phyloP scores from a whole-genome alignment of 2,113 vertebrate species.

The Atherinomorus stipes region DNA sequence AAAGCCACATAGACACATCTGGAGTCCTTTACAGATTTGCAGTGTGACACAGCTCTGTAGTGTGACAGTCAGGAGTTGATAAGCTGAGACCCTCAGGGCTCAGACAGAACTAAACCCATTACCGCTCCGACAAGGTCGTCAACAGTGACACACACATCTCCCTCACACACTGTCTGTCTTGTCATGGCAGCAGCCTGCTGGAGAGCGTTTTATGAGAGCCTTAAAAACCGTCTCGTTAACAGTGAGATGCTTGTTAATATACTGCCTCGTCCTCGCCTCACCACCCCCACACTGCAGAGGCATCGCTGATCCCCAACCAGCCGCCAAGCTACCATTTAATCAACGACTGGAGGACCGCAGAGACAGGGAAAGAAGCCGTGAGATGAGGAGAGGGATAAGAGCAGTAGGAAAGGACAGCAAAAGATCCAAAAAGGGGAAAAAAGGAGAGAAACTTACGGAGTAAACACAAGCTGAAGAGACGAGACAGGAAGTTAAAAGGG shows the following conservation, averaged over 20 bases:
- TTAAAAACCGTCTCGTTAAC: conserved; percentile 58
- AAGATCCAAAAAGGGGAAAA: neutral
- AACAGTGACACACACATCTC: conserved; percentile 21
- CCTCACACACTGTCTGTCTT: neutral
- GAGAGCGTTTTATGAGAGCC: conserved; percentile 43
- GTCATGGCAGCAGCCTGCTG: conserved; percentile 17
- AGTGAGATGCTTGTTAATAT: conserved; percentile 56
- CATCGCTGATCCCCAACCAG: conserved; percentile 35
- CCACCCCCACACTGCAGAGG: conserved; percentile 39
- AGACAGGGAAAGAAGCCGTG: neutral
- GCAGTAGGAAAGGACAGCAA: neutral
- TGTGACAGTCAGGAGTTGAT: conserved; percentile 49
- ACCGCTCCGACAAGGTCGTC: conserved; percentile 50
- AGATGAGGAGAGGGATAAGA: conserved; percentile 1
- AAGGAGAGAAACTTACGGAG: conserved; percentile 14
- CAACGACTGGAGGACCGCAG: conserved; percentile 29
- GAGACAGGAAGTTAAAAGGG: neutral
- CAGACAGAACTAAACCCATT: conserved; percentile 38
- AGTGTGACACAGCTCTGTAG: conserved; percentile 2
- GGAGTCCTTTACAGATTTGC: neutral
- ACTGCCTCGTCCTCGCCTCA: conserved; percentile 45
- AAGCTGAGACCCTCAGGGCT: conserved; percentile 40
- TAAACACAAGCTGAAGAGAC: neutral
- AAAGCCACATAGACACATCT: neutral
- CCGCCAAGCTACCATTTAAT: conserved; percentile 51